These are phyloP conservation scores for Chironomus tentans DNA, from an alignment of 2,888 invertebrate species.

Conservation along the genomic window DNA sequence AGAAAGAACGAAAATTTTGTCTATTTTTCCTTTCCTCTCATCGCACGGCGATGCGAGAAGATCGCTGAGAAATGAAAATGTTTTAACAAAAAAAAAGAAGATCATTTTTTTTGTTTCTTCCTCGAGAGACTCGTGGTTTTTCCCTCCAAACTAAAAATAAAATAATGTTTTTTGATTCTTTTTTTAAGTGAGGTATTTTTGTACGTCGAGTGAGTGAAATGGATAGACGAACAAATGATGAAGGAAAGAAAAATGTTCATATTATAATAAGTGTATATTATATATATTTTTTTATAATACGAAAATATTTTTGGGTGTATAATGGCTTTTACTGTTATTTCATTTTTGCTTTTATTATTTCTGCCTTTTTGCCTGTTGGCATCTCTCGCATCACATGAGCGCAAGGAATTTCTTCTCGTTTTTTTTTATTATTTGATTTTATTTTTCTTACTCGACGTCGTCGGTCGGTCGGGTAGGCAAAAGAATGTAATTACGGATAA, in stretches of 20 bases:
- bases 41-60: not conserved
- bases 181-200: conserved; percentile 26
- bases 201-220: conserved; percentile 9
- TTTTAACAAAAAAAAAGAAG: conserved; percentile 1
- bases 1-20: not conserved
- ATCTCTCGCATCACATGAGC: not conserved
- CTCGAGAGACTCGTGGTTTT: conserved; percentile 22
- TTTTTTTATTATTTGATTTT: not conserved
- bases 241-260: conserved; percentile 17
- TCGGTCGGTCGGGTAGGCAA: not conserved
- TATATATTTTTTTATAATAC: conserved; percentile 5
- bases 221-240: not conserved
- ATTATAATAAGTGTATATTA: conserved; percentile 19
- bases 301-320: not conserved
- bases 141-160: conserved; percentile 24
- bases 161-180: conserved; percentile 25
- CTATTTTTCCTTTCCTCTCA: not conserved
- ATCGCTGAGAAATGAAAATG: conserved; percentile 1
- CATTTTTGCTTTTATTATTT: conserved; percentile 7
- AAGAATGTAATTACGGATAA: conserved; percentile 23
- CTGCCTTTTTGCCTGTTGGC: not conserved
- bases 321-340: not conserved
- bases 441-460: not conserved
- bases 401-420: not conserved
- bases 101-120: not conserved